Evolutionary conservation across 2,888 invertebrate species (phyloP).

Genomic region (Nomada fabriciana): DNA sequence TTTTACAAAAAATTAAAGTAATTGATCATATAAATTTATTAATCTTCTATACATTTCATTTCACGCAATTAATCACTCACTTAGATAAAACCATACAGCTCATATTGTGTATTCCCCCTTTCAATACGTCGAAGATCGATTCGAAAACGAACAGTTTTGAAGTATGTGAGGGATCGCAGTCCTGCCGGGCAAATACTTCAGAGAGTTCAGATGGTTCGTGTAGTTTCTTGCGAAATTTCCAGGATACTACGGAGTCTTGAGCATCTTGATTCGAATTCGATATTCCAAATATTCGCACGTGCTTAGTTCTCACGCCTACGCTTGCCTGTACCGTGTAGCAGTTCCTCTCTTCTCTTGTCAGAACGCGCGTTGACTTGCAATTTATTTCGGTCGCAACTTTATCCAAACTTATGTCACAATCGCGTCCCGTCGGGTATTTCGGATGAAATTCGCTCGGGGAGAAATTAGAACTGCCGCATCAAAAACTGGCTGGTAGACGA

Average conservation of each 20-base stretch:
- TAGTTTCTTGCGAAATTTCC: slow-evolving; percentile 54
- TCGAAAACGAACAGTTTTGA: slow-evolving; percentile 7
- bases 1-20: too few species aligned
- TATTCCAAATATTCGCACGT: slow-evolving; percentile 57
- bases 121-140: background rate
- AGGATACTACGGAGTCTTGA: slow-evolving; percentile 32
- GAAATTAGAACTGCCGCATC: slow-evolving; percentile 31
- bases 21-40: too few species aligned
- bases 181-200: background rate
- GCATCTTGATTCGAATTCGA: slow-evolving; percentile 50
- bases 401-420: slow-evolving; percentile 48
- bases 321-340: background rate
- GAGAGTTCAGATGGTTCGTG: slow-evolving; percentile 32
- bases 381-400: slow-evolving; percentile 50
- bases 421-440: slow-evolving; percentile 17
- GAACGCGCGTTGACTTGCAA: slow-evolving; percentile 11
- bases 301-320: slow-evolving; percentile 47
- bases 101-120: background rate
- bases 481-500: slow-evolving; percentile 3
- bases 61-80: too few species aligned
- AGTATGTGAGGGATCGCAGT: slow-evolving; percentile 20
- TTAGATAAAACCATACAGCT: too few species aligned
- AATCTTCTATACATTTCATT: too few species aligned
- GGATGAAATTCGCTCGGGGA: slow-evolving; percentile 8
- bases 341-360: slow-evolving; percentile 22